Evolutionary conservation across 2,797 vertebrate species (phyloP).

Genomic region (Acrocephalus scirpaceus): DNA sequence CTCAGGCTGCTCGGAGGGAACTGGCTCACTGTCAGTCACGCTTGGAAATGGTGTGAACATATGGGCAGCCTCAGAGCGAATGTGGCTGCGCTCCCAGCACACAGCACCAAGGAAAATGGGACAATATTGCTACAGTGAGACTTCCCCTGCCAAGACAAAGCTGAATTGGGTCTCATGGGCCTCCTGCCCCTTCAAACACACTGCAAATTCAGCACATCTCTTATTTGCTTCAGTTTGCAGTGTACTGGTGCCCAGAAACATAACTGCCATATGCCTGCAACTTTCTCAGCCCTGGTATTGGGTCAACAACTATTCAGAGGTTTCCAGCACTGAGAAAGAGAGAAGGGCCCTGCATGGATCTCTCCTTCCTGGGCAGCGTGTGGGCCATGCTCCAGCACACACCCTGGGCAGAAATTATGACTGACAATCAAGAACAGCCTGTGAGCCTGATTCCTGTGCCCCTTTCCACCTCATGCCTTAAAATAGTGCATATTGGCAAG

Average conservation of each 20-base stretch:
- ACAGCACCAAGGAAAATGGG: not conserved
- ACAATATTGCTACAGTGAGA: not conserved
- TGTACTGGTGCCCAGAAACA: not conserved
- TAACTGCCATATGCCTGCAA: not conserved
- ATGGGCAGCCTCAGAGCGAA: conserved; percentile 11
- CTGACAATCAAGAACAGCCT: not conserved
- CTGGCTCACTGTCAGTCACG: not conserved
- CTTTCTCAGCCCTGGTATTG: not conserved
- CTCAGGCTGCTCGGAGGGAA: not conserved
- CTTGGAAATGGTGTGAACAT: conserved; percentile 2
- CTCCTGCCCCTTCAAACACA: not conserved
- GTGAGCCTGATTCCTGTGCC: not conserved
- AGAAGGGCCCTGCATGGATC: not conserved
- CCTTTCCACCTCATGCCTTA: not conserved
- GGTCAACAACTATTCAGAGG: not conserved
- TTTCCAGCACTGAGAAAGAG: not conserved
- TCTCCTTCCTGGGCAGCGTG: not conserved
- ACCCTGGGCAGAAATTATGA: not conserved
- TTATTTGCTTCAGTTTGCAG: not conserved
- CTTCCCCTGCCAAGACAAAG: not conserved
- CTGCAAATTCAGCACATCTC: not conserved
- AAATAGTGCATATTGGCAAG: not conserved
- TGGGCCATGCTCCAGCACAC: not conserved
- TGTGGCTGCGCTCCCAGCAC: not conserved
- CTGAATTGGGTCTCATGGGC: not conserved